phyloP scores from a whole-genome alignment of 2,113 vertebrate species.

The Pseudopodoces humilis region DNA sequence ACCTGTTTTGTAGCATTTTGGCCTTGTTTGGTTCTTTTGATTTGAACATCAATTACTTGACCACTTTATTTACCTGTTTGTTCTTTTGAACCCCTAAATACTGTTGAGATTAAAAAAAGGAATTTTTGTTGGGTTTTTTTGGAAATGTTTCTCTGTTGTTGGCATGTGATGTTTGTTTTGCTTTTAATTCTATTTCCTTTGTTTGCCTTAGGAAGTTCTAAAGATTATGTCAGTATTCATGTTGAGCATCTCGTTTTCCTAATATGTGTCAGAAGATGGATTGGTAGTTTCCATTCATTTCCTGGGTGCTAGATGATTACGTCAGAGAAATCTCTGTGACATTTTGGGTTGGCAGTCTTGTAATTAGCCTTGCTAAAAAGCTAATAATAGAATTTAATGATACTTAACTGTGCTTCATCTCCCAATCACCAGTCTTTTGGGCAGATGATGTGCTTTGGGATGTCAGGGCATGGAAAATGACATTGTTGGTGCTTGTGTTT shows the following conservation, averaged over 20 bases:
- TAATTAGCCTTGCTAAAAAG: not conserved
- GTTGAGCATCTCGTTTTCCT: not conserved
- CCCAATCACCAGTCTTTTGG: not conserved
- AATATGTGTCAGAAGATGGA: not conserved
- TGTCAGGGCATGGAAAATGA: not conserved
- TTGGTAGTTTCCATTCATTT: conserved; percentile 20
- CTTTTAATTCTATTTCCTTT: not conserved
- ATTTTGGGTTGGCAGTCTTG: not conserved
- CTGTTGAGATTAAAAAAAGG: not conserved
- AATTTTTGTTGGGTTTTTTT: not conserved
- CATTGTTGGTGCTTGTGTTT: not conserved
- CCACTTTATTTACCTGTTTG: not conserved
- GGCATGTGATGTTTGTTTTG: not conserved
- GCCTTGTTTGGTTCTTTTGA: not conserved
- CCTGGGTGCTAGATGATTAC: not conserved
- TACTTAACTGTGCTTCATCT: not conserved
- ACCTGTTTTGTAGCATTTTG: not conserved
- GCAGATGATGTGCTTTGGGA: not conserved
- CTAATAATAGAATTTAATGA: not conserved
- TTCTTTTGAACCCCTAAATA: not conserved
- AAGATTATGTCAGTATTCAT: not conserved
- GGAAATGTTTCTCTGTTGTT: not conserved
- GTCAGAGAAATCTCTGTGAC: conserved; percentile 8
- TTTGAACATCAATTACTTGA: not conserved
- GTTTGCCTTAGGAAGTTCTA: not conserved